These are phyloP conservation scores for Holotrichia oblita DNA, from an alignment of 1,140 invertebrate species.

Conservation along the genomic window DNA sequence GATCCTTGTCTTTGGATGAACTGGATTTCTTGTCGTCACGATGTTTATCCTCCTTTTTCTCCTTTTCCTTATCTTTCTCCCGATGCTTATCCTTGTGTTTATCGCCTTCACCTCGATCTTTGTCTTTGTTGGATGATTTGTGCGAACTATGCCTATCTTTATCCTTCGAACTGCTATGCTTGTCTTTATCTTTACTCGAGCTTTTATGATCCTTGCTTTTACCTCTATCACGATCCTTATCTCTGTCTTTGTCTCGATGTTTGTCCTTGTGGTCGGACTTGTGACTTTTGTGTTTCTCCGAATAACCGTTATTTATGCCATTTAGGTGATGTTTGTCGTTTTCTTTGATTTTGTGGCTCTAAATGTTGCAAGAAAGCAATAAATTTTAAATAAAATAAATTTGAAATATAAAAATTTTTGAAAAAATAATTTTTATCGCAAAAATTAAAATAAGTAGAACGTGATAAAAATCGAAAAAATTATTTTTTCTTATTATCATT, in stretches of 20 bases:
- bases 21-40: constrained; percentile 57
- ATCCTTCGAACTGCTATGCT: constrained; percentile 55
- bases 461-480: constrained; percentile 29
- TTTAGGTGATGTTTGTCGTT: constrained; percentile 68
- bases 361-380: not conserved
- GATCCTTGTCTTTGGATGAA: constrained; percentile 61
- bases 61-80: constrained; percentile 55
- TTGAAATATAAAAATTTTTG: constrained; percentile 12
- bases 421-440: constrained; percentile 31
- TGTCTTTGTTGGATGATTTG: constrained; percentile 70
- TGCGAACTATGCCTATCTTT: constrained; percentile 62
- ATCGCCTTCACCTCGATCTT: constrained; percentile 62
- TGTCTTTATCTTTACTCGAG: constrained; percentile 62
- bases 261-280: constrained; percentile 78
- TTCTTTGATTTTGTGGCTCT: constrained; percentile 38
- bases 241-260: constrained; percentile 63
- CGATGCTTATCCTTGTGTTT: constrained; percentile 61
- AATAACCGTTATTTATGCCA: constrained; percentile 75
- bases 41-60: constrained; percentile 59
- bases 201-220: constrained; percentile 71
- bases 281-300: constrained; percentile 72
- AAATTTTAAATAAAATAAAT: not conserved
- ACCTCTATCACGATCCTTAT: constrained; percentile 67
- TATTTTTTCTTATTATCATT: constrained; percentile 18
- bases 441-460: not conserved